These are phyloP conservation scores for Maniola hyperantus DNA, from an alignment of 2,888 invertebrate species.

Conservation along the genomic window DNA sequence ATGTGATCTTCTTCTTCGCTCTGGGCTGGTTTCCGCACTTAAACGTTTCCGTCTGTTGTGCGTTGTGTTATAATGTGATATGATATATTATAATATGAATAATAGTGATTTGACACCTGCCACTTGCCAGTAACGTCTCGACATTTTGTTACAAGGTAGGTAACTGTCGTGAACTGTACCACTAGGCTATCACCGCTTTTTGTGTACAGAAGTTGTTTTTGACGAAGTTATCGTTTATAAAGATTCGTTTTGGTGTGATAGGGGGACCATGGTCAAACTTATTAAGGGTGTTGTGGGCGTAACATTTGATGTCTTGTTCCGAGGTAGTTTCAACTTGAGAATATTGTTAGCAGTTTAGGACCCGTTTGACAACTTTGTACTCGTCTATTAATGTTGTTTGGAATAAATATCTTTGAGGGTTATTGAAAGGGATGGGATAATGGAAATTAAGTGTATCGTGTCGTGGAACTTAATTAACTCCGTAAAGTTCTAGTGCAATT, in stretches of 20 bases:
- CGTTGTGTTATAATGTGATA: too few species aligned
- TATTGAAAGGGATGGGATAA: conserved; percentile 34
- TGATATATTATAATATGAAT: too few species aligned
- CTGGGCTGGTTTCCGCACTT: too few species aligned
- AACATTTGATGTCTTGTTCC: conserved; percentile 64
- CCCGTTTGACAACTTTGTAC: conserved; percentile 49
- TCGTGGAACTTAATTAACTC: conserved; percentile 20
- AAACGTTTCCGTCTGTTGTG: too few species aligned
- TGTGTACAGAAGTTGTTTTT: too few species aligned
- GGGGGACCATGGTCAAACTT: conserved; percentile 48
- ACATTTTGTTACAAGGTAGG: too few species aligned
- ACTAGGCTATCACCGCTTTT: too few species aligned
- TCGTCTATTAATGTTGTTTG: conserved; percentile 45
- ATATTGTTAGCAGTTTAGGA: conserved; percentile 52
- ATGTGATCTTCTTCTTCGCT: too few species aligned
- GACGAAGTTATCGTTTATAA: neutral
- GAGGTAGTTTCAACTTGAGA: conserved; percentile 51
- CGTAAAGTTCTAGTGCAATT: conserved; percentile 25
- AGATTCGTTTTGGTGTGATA: conserved; percentile 47
- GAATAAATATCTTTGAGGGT: conserved; percentile 30
- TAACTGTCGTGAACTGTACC: too few species aligned
- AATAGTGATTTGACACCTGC: too few species aligned
- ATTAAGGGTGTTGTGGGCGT: conserved; percentile 51
- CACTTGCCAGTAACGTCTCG: too few species aligned
- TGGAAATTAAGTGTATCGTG: conserved; percentile 30